These are phyloP conservation scores for Glyptemys insculpta DNA, from an alignment of 2,797 vertebrate genomes.

Conservation along the genomic window DNA sequence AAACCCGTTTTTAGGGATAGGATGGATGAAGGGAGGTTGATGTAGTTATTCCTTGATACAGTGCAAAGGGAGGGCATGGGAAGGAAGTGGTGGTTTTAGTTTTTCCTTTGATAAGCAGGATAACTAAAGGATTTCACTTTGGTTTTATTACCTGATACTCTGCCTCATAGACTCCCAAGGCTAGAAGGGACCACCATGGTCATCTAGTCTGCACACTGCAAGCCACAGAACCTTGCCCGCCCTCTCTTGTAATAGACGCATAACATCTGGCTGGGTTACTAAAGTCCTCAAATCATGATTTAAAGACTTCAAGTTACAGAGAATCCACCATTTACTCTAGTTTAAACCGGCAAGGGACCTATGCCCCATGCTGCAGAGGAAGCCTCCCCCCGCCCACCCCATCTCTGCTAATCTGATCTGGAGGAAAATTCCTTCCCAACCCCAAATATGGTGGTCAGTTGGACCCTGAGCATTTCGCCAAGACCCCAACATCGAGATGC, in stretches of 20 bases:
- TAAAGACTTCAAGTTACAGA: no score
- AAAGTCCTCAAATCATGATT: no score
- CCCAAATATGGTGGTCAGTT: not conserved
- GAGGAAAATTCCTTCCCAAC: not conserved
- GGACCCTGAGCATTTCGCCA: not conserved
- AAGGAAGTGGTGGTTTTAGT: not conserved
- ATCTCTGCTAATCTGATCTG: no score
- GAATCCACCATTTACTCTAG: no score
- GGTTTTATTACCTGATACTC: not conserved
- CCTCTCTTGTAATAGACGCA: no score
- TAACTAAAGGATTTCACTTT: not conserved
- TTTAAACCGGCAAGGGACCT: no score
- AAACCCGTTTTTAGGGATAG: accelerated
- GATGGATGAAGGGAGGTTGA: not conserved
- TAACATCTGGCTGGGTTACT: no score
- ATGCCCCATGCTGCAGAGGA: no score
- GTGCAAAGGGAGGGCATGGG: not conserved
- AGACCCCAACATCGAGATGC: not conserved
- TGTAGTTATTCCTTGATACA: not conserved
- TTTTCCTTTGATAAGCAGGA: not conserved
- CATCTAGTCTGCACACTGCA: no score
- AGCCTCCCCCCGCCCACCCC: no score
- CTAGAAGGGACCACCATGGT: no score
- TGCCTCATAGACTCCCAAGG: not conserved
- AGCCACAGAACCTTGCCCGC: no score